Conservation (phyloP, 2,113 vertebrate genomes). For the Epinephelus cyanopodus region DNA sequence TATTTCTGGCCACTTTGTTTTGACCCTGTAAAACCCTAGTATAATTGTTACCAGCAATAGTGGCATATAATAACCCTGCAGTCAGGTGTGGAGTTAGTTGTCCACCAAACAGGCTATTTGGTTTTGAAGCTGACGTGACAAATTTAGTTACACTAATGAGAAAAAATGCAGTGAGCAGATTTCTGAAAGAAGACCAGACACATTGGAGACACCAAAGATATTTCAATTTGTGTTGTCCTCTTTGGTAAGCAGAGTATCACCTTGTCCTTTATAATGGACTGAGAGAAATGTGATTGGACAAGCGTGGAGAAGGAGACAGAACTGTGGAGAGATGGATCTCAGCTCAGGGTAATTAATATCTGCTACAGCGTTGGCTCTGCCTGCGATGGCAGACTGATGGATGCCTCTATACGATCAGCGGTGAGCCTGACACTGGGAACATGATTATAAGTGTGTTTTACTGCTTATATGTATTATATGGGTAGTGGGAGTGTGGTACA, state of each 20-base stretch:
- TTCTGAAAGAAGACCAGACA: slow-evolving; percentile 43
- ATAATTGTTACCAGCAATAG: neutral
- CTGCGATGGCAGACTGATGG: slow-evolving; percentile 74
- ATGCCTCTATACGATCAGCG: slow-evolving; percentile 72
- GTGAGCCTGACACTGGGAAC: slow-evolving; percentile 50
- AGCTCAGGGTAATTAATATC: slow-evolving; percentile 82
- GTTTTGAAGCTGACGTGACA: slow-evolving; percentile 3
- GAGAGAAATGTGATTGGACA: slow-evolving; percentile 82
- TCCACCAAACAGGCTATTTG: slow-evolving; percentile 26
- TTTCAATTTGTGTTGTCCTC: slow-evolving; percentile 78
- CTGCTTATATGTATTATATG: slow-evolving; percentile 42
- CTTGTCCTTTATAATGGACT: slow-evolving; percentile 79
- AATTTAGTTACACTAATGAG: slow-evolving; percentile 37
- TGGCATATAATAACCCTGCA: neutral
- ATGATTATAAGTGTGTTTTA: slow-evolving; percentile 55
- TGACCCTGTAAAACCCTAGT: neutral
- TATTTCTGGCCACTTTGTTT: neutral
- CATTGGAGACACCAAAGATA: slow-evolving; percentile 56
- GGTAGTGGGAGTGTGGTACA: neutral
- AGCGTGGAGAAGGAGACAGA: slow-evolving; percentile 75
- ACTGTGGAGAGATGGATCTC: slow-evolving; percentile 68
- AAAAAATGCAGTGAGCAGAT: slow-evolving; percentile 44
- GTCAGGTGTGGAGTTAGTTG: neutral
- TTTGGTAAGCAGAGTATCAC: slow-evolving; percentile 70
- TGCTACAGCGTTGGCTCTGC: slow-evolving; percentile 58